phyloP scores from a whole-genome alignment of 2,797 vertebrate genomes.

The Gastrophryne carolinensis region DNA sequence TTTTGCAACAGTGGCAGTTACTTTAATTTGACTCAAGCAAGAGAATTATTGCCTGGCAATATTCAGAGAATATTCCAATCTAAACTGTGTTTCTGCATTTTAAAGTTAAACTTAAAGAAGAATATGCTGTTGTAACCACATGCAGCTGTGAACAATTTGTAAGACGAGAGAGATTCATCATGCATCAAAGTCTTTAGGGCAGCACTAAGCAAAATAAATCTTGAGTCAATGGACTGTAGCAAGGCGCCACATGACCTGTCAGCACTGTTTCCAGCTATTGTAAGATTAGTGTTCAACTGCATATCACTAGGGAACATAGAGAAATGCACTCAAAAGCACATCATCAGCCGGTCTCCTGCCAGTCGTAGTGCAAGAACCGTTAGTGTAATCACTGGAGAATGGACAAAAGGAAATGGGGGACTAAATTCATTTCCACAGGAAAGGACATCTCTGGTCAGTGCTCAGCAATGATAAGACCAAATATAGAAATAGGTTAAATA shows the following conservation, averaged over 20 bases:
- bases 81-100: too few relatives aligned
- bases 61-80: too few relatives aligned
- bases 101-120: too few relatives aligned
- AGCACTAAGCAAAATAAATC: conserved; percentile 24
- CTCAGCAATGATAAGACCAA: too few relatives aligned
- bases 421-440: too few relatives aligned
- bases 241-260: conserved; percentile 32
- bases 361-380: background rate
- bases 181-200: conserved; percentile 23
- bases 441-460: too few relatives aligned
- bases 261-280: conserved; percentile 9
- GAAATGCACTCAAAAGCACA: conserved; percentile 14
- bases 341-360: conserved; percentile 9
- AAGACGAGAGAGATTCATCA: conserved; percentile 12
- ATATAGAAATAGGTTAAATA: too few relatives aligned
- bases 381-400: too few relatives aligned
- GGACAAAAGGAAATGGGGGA: too few relatives aligned
- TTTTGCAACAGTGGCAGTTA: too few relatives aligned
- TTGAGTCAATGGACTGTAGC: conserved; percentile 34
- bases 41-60: too few relatives aligned
- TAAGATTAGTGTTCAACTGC: conserved; percentile 25
- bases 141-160: background rate
- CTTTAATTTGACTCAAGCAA: too few relatives aligned
- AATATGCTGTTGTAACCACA: background rate
- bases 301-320: conserved; percentile 14